phyloP scores from a whole-genome alignment of 1,140 invertebrate genomes.

The Drosophila bocqueti region DNA sequence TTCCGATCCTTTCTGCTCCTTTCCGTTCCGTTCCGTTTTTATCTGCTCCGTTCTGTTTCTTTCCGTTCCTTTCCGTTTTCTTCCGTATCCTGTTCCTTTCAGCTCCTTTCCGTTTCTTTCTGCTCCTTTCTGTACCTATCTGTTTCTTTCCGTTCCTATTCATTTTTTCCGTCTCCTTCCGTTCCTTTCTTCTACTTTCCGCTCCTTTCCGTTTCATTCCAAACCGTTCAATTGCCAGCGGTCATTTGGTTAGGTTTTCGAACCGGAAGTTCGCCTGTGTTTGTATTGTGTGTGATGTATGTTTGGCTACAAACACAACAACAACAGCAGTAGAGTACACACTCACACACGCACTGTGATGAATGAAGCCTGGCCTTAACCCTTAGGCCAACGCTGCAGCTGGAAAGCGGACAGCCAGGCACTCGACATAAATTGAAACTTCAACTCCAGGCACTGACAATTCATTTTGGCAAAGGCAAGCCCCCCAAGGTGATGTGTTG shows the following conservation, averaged over 20 bases:
- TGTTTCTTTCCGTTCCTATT: too few relatives aligned
- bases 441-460: conserved; percentile 14
- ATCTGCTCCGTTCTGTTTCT: too few relatives aligned
- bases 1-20: too few relatives aligned
- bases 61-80: too few relatives aligned
- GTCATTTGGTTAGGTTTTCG: conserved; percentile 39
- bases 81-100: too few relatives aligned
- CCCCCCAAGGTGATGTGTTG: too few relatives aligned
- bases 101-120: too few relatives aligned
- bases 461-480: neutral
- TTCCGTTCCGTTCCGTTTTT: too few relatives aligned
- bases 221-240: conserved; percentile 5
- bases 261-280: conserved; percentile 12
- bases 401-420: conserved; percentile 13
- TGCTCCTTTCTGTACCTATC: too few relatives aligned
- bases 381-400: conserved; percentile 6
- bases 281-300: conserved; percentile 6
- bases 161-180: too few relatives aligned
- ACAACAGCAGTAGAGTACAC: neutral
- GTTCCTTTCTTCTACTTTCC: too few relatives aligned
- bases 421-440: conserved; percentile 12
- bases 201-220: neutral
- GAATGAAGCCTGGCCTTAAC: conserved; percentile 29
- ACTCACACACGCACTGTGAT: conserved; percentile 2
- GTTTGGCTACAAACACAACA: neutral